Conservation (phyloP, 2,113 vertebrate species). For the Myotis davidii region DNA sequence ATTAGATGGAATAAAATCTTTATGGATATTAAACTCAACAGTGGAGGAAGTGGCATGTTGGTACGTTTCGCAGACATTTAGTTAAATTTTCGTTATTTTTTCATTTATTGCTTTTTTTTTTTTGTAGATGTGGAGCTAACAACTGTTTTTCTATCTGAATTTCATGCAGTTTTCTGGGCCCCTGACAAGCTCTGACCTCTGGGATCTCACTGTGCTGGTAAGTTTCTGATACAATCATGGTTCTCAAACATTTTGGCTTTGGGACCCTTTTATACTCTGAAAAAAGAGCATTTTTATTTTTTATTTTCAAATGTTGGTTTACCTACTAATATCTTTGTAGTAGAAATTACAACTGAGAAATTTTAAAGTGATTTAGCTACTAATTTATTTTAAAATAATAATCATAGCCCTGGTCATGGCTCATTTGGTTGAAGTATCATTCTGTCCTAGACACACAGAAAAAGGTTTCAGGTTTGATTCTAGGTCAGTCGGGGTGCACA, state of each 20-base stretch:
- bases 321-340: not conserved
- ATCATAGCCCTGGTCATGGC: not conserved
- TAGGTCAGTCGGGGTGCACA: not conserved
- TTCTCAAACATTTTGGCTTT: conserved; percentile 2
- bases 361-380: not conserved
- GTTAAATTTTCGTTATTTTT: conserved; percentile 54
- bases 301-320: not conserved
- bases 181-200: not conserved
- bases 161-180: not conserved
- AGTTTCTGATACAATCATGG: not conserved
- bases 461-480: not conserved
- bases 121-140: not conserved
- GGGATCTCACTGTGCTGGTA: not conserved
- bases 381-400: conserved; percentile 26
- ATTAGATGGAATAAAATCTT: conserved; percentile 15
- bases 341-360: not conserved
- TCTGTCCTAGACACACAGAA: not conserved
- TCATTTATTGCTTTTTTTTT: conserved; percentile 40
- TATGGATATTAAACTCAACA: not conserved
- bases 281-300: not conserved
- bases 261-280: not conserved
- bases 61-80: conserved; percentile 38
- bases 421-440: not conserved
- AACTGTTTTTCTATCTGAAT: not conserved
- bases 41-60: not conserved